phyloP scores from a whole-genome alignment of 1,140 invertebrate genomes.

The Elymnias hypermnestra region DNA sequence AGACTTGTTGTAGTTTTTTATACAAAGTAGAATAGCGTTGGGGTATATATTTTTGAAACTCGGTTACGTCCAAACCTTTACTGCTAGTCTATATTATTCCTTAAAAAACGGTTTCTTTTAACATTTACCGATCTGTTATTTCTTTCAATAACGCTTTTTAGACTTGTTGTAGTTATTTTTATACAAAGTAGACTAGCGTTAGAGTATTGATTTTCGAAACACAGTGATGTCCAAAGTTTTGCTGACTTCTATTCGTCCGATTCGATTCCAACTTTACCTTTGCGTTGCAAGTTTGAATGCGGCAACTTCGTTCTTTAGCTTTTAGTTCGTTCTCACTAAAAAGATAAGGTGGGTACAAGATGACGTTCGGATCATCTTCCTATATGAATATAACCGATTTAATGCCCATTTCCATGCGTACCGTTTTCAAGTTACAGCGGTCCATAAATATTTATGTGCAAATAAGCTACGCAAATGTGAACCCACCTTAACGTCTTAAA shows the following conservation, averaged over 20 bases:
- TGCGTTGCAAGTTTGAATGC: slow-evolving; percentile 15
- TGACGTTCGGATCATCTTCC: slow-evolving; percentile 16
- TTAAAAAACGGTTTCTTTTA: no score
- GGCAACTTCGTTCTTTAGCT: slow-evolving; percentile 13
- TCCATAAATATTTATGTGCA: slow-evolving; percentile 37
- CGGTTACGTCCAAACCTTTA: no score
- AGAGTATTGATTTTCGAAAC: slow-evolving; percentile 14
- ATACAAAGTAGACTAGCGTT: background rate
- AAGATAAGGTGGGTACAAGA: slow-evolving; percentile 14
- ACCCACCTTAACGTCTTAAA: slow-evolving; percentile 8
- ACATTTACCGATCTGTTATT: no score
- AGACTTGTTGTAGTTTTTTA: no score
- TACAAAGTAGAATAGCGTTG: no score
- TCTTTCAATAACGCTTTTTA: no score
- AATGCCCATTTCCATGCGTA: slow-evolving; percentile 18
- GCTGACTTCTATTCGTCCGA: slow-evolving; percentile 20
- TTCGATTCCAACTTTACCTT: slow-evolving; percentile 16
- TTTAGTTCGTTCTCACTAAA: slow-evolving; percentile 5
- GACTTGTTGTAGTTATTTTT: no score
- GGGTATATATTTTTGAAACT: no score
- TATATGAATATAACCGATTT: slow-evolving; percentile 26
- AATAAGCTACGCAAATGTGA: background rate
- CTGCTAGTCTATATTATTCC: no score
- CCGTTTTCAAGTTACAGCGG: slow-evolving; percentile 18
- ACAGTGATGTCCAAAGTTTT: slow-evolving; percentile 18